A percentile compares a stretch with the other conserved stretches of the same genome.
Evolutionary conservation across 2,113 vertebrate species (phyloP).

Genomic region (Falco punctatus): DNA sequence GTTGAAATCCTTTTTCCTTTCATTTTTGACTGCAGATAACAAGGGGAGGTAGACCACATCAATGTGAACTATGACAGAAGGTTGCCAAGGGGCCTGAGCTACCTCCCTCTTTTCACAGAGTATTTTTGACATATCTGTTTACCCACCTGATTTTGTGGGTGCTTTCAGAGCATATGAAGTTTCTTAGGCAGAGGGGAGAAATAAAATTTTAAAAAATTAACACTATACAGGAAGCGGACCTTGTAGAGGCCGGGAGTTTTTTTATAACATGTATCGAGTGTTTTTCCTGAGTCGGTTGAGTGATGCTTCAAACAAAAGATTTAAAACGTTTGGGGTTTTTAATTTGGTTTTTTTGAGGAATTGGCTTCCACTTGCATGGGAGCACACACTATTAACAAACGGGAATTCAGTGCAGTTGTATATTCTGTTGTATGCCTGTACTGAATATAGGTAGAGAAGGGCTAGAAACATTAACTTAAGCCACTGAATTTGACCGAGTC

Average conservation of each 20-base stretch:
- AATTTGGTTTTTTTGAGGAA: not conserved
- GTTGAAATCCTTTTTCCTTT: not conserved
- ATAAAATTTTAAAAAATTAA: slow-evolving; percentile 14
- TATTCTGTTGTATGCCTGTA: not conserved
- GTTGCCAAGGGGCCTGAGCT: slow-evolving; percentile 38
- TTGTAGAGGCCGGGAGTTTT: not conserved
- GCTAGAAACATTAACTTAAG: slow-evolving; percentile 57
- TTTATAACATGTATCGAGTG: not conserved
- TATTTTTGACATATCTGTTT: slow-evolving; percentile 45
- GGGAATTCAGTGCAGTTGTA: slow-evolving; percentile 34
- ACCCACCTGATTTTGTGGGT: slow-evolving; percentile 18
- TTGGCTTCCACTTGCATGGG: not conserved
- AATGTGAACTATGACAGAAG: not conserved
- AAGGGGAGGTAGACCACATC: slow-evolving; percentile 11
- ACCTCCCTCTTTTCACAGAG: slow-evolving; percentile 45
- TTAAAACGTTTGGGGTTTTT: not conserved
- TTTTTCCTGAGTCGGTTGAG: not conserved
- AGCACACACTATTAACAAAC: not conserved
- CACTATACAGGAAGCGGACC: not conserved
- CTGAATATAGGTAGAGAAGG: slow-evolving; percentile 63
- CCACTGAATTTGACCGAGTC: slow-evolving; percentile 53
- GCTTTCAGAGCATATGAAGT: slow-evolving; percentile 47
- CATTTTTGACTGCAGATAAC: not conserved
- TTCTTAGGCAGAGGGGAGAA: slow-evolving; percentile 54
- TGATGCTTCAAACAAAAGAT: slow-evolving; percentile 15